Evolutionary conservation across 1,140 invertebrate species (phyloP).

Genomic region (Oscheius sp.): DNA sequence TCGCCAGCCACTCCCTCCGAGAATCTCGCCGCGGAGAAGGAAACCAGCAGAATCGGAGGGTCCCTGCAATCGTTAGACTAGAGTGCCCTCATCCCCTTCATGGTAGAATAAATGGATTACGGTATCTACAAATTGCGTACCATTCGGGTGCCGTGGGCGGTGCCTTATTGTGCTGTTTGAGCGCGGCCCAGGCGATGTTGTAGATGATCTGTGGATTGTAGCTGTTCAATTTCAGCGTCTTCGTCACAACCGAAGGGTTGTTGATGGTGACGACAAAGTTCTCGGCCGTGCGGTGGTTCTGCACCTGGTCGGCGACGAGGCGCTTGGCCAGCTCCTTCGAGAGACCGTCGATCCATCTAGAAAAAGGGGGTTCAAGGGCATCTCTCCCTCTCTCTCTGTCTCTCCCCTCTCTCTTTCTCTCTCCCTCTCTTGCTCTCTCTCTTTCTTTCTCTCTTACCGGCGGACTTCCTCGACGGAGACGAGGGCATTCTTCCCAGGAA

Average conservation of each 20-base stretch:
- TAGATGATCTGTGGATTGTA: constrained; percentile 21
- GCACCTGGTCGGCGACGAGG: constrained; percentile 17
- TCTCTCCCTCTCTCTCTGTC: no score
- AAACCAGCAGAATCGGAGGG: constrained; percentile 32
- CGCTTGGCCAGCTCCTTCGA: constrained; percentile 37
- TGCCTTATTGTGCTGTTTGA: constrained; percentile 11
- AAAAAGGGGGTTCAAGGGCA: no score
- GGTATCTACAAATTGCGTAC: no score
- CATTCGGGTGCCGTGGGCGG: constrained; percentile 2
- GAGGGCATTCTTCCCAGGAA: constrained; percentile 68
- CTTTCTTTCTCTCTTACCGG: neutral
- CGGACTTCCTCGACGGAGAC: constrained; percentile 8
- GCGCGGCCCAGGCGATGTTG: constrained; percentile 13
- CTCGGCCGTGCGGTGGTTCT: constrained; percentile 35
- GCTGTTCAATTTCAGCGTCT: constrained; percentile 23
- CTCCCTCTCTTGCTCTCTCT: no score
- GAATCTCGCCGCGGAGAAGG: constrained; percentile 30
- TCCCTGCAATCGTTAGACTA: no score
- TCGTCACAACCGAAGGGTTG: constrained; percentile 12
- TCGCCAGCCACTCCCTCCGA: constrained; percentile 24
- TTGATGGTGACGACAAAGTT: constrained; percentile 17
- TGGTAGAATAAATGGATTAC: no score
- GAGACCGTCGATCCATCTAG: constrained; percentile 33
- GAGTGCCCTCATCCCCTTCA: no score
- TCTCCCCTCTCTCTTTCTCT: no score